phyloP scores from a whole-genome alignment of 2,888 invertebrate genomes.

The Yponomeuta evonymella region DNA sequence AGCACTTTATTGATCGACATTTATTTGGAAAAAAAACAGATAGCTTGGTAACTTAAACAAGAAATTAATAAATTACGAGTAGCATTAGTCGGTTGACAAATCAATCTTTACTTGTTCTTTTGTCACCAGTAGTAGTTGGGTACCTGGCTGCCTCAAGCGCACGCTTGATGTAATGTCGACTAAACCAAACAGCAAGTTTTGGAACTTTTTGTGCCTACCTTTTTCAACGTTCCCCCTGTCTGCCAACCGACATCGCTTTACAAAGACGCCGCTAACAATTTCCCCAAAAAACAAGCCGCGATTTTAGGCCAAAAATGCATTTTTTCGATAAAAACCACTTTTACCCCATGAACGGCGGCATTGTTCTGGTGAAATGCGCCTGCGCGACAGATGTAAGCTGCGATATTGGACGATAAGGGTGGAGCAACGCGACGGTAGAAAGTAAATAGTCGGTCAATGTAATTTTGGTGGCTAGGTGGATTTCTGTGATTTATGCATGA shows the following conservation, averaged over 20 bases:
- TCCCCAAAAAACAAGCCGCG: constrained; percentile 36
- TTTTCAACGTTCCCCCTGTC: constrained; percentile 1
- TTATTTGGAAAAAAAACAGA: too few relatives aligned
- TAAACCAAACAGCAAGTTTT: too few relatives aligned
- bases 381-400: constrained; percentile 50
- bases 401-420: constrained; percentile 49
- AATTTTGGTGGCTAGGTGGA: constrained; percentile 6
- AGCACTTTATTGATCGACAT: too few relatives aligned
- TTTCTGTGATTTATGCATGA: background rate
- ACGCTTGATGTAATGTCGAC: too few relatives aligned
- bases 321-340: constrained; percentile 50
- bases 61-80: too few relatives aligned
- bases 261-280: constrained; percentile 23
- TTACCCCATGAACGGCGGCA: constrained; percentile 47
- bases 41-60: too few relatives aligned
- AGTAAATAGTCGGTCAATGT: constrained; percentile 22
- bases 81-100: too few relatives aligned
- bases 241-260: constrained; percentile 7
- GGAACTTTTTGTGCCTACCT: background rate
- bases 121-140: too few relatives aligned
- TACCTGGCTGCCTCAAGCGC: too few relatives aligned
- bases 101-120: too few relatives aligned
- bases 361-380: constrained; percentile 40
- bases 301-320: constrained; percentile 35
- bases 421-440: background rate